Percentiles rank a stretch among this genome's conserved stretches.
Conservation (phyloP, 2,113 vertebrate genomes). For the Hylia prasina region DNA sequence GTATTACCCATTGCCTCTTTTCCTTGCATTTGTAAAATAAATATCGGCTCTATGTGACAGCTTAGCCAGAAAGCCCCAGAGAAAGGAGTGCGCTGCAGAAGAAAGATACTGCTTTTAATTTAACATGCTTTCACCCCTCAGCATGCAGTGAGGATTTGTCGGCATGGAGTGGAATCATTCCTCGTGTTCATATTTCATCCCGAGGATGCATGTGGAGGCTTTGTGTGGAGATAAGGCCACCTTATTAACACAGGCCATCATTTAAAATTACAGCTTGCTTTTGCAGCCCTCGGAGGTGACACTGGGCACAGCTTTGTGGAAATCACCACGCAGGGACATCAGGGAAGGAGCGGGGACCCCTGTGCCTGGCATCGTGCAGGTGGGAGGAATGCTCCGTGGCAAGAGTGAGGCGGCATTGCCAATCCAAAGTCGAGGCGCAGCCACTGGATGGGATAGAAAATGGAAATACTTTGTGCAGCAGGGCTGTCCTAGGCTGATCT, state of each 20-base stretch:
- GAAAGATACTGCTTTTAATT: neutral
- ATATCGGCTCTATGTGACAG: neutral
- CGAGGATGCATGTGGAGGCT: fast-evolving
- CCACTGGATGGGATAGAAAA: neutral
- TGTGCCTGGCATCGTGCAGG: fast-evolving
- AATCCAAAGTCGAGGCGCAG: neutral
- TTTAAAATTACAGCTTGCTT: neutral
- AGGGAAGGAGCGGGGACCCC: neutral
- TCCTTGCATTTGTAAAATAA: neutral
- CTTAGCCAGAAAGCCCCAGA: neutral
- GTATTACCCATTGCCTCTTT: neutral
- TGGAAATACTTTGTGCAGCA: fast-evolving
- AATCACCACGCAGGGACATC: neutral
- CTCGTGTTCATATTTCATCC: neutral
- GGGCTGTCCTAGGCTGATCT: neutral
- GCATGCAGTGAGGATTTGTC: neutral
- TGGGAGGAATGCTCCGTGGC: neutral
- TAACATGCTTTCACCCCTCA: neutral
- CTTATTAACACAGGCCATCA: neutral
- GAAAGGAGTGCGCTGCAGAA: neutral
- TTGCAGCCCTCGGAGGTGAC: neutral
- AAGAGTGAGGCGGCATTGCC: fast-evolving
- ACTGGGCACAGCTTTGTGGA: neutral
- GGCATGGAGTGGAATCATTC: neutral
- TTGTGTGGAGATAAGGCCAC: neutral